A percentile compares a stretch with the other conserved stretches of the same genome.
Conservation (phyloP, 2,113 vertebrate genomes). For the Equus przewalskii region DNA sequence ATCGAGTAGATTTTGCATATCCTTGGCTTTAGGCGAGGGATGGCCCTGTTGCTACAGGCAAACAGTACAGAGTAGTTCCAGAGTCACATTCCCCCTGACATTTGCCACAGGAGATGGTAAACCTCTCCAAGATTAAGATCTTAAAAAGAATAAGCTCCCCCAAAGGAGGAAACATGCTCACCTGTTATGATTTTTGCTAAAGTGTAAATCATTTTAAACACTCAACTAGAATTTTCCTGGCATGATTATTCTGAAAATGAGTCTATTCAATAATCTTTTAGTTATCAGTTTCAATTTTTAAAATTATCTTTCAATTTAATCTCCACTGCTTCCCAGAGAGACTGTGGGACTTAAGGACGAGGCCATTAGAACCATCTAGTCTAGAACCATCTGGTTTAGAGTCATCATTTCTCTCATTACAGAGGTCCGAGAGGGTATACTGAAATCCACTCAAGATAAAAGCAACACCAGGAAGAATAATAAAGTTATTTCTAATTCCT, state of each 20-base stretch:
- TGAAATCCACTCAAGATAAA: neutral
- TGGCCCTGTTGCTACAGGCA: neutral
- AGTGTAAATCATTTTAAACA: neutral
- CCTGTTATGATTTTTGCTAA: neutral
- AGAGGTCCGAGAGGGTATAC: neutral
- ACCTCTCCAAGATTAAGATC: neutral
- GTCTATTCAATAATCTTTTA: neutral
- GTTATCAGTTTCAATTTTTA: neutral
- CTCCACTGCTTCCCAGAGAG: neutral
- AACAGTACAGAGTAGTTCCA: neutral
- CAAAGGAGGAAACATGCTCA: neutral
- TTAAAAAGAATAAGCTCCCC: neutral
- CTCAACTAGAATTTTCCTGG: neutral
- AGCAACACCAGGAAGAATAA: neutral
- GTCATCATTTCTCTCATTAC: neutral
- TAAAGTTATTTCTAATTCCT: neutral
- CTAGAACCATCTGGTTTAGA: neutral
- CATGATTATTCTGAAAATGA: neutral
- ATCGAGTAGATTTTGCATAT: neutral
- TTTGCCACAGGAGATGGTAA: neutral
- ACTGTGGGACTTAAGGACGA: neutral
- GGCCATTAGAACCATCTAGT: neutral
- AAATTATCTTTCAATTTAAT: neutral
- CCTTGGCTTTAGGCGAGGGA: neutral
- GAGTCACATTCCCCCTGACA: neutral